A percentile compares a stretch with the other conserved stretches of the same genome.
Evolutionary conservation across 2,113 vertebrate genomes (phyloP).

Genomic region (Oreamnos americanus): DNA sequence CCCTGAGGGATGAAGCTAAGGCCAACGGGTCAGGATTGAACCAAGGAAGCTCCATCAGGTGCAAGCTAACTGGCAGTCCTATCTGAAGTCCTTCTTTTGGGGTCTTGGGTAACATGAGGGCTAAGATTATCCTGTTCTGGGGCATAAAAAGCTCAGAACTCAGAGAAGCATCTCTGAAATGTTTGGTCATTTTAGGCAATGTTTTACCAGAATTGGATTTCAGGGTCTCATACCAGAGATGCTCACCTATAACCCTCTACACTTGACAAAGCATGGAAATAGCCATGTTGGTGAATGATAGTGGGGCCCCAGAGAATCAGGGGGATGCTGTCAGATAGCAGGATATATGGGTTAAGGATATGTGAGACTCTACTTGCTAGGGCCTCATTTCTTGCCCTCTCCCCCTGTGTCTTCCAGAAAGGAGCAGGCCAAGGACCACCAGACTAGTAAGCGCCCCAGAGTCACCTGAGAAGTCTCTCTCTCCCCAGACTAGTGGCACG

Average conservation of each 20-base stretch:
- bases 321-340: background rate
- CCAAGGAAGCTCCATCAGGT: background rate
- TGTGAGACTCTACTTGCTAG: background rate
- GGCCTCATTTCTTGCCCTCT: background rate
- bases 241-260: no score
- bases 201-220: background rate
- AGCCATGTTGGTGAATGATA: background rate
- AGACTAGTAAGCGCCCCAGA: background rate
- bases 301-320: background rate
- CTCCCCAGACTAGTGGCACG: background rate
- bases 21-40: background rate
- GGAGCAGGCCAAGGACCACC: background rate
- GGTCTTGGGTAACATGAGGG: background rate
- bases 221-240: background rate
- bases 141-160: background rate
- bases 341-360: background rate
- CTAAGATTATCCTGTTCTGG: background rate
- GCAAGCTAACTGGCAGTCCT: background rate
- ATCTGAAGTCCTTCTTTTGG: background rate
- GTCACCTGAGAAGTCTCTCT: background rate
- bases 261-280: background rate
- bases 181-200: background rate
- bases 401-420: background rate
- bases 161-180: background rate
- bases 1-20: background rate